Evolutionary conservation across 2,113 vertebrate species (phyloP).

Genomic region (Sylvia atricapilla): DNA sequence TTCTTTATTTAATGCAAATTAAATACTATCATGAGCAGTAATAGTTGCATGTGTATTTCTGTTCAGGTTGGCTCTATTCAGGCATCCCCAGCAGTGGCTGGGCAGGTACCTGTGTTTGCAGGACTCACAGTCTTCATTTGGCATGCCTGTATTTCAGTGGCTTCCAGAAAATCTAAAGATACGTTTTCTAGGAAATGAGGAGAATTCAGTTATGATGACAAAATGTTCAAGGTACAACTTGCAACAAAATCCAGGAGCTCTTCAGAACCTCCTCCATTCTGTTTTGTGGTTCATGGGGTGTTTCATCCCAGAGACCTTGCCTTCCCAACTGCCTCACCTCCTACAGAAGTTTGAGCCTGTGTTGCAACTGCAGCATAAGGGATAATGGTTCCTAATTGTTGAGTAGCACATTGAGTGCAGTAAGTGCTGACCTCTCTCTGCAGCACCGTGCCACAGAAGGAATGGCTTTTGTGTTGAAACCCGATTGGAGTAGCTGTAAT

Average conservation of each 20-base stretch:
- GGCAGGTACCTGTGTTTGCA: neutral
- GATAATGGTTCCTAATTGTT: neutral
- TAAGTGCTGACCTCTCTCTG: neutral
- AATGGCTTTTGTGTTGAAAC: neutral
- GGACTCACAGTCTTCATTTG: neutral
- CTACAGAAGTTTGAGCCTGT: neutral
- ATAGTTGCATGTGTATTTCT: neutral
- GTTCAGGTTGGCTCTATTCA: neutral
- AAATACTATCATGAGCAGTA: neutral
- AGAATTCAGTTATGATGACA: neutral
- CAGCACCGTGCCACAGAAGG: neutral
- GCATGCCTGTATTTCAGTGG: neutral
- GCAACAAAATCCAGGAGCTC: neutral
- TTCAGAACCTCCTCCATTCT: neutral
- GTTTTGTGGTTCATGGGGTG: neutral
- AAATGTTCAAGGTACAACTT: neutral
- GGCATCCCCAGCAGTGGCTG: neutral
- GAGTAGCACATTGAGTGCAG: neutral
- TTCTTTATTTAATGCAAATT: neutral
- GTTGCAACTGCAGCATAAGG: neutral
- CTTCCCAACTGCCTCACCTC: neutral
- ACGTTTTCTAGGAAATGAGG: neutral
- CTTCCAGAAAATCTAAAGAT: neutral
- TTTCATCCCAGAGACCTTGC: neutral
- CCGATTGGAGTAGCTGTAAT: neutral